Evolutionary conservation across 2,888 invertebrate genomes (phyloP), one percentile per base, ranked within the genome.

Genomic region (Nomada fucata): DNA sequence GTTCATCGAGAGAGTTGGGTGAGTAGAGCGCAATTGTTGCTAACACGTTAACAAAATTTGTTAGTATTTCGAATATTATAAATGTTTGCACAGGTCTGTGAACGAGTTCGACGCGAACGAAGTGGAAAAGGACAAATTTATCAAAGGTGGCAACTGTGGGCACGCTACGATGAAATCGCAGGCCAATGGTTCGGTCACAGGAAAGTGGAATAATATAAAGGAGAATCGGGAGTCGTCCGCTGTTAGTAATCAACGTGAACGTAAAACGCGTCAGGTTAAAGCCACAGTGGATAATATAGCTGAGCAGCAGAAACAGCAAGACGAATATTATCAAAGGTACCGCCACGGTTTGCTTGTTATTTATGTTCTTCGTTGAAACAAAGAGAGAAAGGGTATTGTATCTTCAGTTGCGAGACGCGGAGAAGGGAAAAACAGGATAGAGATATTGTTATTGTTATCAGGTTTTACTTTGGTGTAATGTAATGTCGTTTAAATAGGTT

Each of bases 21-120:
- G 86, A 86, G 89, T 78, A 67, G 74, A n/a, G 2, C 13, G 18
- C 18, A 36, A 36, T 36, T 7, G 36, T 36, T 36, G 36, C 26
- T 13, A 23, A 36, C 47, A 9, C 23, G 13, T 67, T 50, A 53
- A 60, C 11, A 69, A 7, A 42, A 60, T 72, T 72, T 60, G 55
- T 26, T 76, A 81, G 81, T 36, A 26, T 57, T 52, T 26, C 47
- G 15, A 47, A 47, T 36, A 47, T 47, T 57, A 13, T 26, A 26
- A 83, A 60, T 75, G 47, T 68, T 29, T 63, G 81, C 84, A 53
- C 82, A 94, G 94, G 85, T 94, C 94, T 85, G 93, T 94, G 72
- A 94, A 94, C 89, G 94, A 95, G 88, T 94, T 94, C 88, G 94
- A 95, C 76, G 93, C 93, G 83, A 94, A 94, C 83, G 94, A 94